phyloP scores from a whole-genome alignment of 2,888 invertebrate genomes.

The Aleiodes alternator region DNA sequence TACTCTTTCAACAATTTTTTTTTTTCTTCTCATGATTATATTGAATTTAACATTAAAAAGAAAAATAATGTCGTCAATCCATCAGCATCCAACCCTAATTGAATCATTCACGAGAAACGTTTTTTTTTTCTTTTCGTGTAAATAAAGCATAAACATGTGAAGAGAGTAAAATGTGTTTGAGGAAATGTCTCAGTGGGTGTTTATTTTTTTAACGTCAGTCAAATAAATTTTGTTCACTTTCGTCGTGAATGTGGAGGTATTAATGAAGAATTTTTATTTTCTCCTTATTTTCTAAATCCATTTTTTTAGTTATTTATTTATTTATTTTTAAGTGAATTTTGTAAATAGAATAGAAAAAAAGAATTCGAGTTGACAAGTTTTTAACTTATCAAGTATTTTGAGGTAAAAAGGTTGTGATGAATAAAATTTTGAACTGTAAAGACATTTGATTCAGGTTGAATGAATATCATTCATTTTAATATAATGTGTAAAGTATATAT shows the following conservation, averaged over 20 bases:
- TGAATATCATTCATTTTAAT: no score
- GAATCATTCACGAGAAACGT: slow-evolving; percentile 16
- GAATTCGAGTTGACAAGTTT: no score
- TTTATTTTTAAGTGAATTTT: not conserved
- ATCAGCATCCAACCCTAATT: slow-evolving; percentile 23
- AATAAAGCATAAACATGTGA: slow-evolving; percentile 33
- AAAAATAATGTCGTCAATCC: slow-evolving; percentile 15
- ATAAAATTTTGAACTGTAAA: no score
- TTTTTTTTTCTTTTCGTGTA: slow-evolving; percentile 7
- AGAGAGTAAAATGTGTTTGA: slow-evolving; percentile 17
- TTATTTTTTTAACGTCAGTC: slow-evolving; percentile 41
- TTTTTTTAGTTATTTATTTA: not conserved
- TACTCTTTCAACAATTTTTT: not conserved
- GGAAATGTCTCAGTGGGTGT: slow-evolving; percentile 48
- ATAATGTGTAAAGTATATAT: no score
- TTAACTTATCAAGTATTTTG: no score
- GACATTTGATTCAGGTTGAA: no score
- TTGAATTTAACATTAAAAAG: slow-evolving; percentile 3
- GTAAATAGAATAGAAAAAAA: no score
- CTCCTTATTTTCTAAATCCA: no score
- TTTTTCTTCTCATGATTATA: not conserved
- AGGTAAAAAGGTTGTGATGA: no score
- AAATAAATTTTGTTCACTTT: not conserved
- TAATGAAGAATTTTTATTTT: no score
- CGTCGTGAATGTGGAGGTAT: not conserved